Percentiles rank a stretch among this genome's conserved stretches.
phyloP scores from a whole-genome alignment of 2,888 invertebrate genomes.

The Eretmocerus hayati region DNA sequence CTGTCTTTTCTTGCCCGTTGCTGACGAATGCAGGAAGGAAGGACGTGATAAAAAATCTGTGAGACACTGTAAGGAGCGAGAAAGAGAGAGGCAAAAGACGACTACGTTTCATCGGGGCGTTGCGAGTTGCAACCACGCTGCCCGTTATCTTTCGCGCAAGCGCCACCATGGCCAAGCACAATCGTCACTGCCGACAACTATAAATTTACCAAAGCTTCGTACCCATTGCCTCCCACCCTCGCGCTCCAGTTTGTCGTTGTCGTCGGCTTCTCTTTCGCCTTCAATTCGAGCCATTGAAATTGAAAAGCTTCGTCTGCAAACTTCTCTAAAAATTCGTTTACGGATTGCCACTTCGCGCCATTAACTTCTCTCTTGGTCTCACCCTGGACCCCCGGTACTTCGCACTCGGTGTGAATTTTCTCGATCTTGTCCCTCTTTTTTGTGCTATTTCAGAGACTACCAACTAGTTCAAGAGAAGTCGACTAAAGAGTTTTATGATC shows the following conservation, averaged over 20 bases:
- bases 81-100: too few species aligned
- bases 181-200: constrained; percentile 20
- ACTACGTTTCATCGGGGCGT: too few species aligned
- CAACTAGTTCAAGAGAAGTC: too few species aligned
- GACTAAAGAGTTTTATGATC: too few species aligned
- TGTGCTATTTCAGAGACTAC: too few species aligned
- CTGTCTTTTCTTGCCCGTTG: constrained; percentile 15
- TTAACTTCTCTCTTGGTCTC: constrained; percentile 9
- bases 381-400: too few species aligned
- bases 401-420: constrained; percentile 9
- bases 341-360: constrained; percentile 19
- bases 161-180: constrained; percentile 8
- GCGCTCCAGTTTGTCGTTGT: neutral
- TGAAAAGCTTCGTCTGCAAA: constrained; percentile 19
- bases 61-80: too few species aligned
- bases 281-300: constrained; percentile 20
- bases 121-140: constrained; percentile 8
- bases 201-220: constrained; percentile 15
- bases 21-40: constrained; percentile 24
- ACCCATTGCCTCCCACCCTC: constrained; percentile 3
- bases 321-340: constrained; percentile 22
- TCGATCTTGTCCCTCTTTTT: neutral
- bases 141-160: constrained; percentile 16
- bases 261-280: too few species aligned
- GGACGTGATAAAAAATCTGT: constrained; percentile 23